Base-by-base conservation (phyloP, 2,113 vertebrate genomes). In the Solea solea region DNA sequence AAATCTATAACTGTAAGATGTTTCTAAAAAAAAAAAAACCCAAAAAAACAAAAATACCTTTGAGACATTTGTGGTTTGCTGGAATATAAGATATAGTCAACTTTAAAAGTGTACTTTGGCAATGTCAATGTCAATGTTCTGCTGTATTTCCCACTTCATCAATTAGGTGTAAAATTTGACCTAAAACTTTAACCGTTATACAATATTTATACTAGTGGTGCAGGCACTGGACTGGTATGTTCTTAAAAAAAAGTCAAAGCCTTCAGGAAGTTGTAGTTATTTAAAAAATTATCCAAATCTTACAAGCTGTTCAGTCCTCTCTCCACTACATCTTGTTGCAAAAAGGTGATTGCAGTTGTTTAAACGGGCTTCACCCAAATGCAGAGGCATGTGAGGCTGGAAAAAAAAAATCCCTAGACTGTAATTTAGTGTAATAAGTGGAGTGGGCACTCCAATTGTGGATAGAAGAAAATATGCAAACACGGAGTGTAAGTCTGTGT, bases 391-490 rank as follows among this genome's bases (percentile, higher is more conserved):
- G 15, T 34, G 45, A 64, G 10, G 58, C 72, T 55, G 46, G 42
- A 15, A 44, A 45, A 28, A 63, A 48, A 56, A 45, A 65, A 72
- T 14, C 39, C 1, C 15, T 8, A 7, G 8, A 48, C 13, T 45
- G 4, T 0, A 58, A 82, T 70, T 3, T 8, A 41, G 25, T 72
- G 68, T 61, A 78, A 78, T 62, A 84, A 79, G 13, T 71, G 10
- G 14, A 78, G 72, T 27, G 66, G 58, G 15, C 63, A 64, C 75
- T 76, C 39, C 61, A 68, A 74, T 56, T 42, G 3, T n/a, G 64
- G 21, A 70, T 9, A 25, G 40, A 57, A 42, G 66, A 68, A 75
- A 77, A 77, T 72, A 79, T 81, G 10, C 61, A 62, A 60, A 21
- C 58, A n/a, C 45, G 46, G 16, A 48, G 60, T 21, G 27, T 12